These are phyloP conservation scores for Isurus oxyrinchus DNA, from an alignment of 2,113 vertebrate species.

Conservation along the genomic window DNA sequence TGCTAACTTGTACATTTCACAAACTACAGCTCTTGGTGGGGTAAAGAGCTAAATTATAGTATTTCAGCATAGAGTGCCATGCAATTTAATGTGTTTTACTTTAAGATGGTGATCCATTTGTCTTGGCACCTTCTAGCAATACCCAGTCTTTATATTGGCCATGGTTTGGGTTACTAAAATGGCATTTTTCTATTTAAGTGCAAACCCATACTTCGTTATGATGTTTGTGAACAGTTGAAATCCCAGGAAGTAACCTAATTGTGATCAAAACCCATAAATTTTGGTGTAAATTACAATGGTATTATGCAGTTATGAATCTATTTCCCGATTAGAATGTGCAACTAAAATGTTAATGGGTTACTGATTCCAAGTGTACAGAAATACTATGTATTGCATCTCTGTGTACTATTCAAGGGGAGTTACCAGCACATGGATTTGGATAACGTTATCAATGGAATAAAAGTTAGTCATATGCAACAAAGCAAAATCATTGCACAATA, in stretches of 20 bases:
- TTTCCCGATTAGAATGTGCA: neutral
- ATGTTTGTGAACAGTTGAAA: neutral
- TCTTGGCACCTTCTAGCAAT: neutral
- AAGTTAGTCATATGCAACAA: neutral
- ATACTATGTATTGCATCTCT: neutral
- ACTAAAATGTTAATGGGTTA: neutral
- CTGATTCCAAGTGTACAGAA: neutral
- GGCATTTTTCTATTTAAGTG: neutral
- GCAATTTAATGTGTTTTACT: neutral
- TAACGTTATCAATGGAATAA: neutral
- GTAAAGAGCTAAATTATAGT: neutral
- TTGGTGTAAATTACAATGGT: neutral
- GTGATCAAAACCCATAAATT: neutral
- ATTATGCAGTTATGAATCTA: neutral
- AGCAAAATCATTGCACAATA: neutral
- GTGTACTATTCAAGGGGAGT: neutral
- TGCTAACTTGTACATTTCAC: neutral
- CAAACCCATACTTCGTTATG: neutral
- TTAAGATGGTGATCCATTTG: neutral
- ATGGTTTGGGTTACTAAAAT: neutral
- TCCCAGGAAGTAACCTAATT: neutral
- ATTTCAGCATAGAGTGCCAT: neutral
- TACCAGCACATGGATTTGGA: neutral
- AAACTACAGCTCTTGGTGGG: neutral
- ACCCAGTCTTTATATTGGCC: conserved; percentile 16